Evolutionary conservation across 2,888 invertebrate genomes (phyloP), one percentile per base, ranked within the genome.

Genomic region (Hedya salicella): DNA sequence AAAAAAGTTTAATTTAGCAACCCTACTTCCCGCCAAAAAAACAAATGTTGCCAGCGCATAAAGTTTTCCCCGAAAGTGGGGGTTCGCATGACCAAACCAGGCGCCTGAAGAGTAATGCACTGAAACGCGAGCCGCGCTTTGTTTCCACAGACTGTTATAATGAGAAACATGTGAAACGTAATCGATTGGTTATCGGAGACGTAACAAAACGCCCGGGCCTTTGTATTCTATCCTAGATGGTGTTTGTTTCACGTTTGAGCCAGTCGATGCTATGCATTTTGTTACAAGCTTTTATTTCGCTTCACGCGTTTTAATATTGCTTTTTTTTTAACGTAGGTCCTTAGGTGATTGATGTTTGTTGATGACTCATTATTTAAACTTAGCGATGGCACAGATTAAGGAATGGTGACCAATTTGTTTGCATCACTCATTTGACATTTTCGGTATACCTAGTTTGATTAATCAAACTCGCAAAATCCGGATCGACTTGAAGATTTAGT

Each of bases 151-250:
- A 25, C 60, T 66, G 65, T 53, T 60, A 66, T 66, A 66, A 66
- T 66, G 66, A 66, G 66, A 66, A 66, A 61, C 66, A 61, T 61
- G 66, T 66, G 66, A 61, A 66, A 66, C 53, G 39, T 60, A 66
- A 66, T 66, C 66, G 66, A 66, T 66, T 53, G 66, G 65, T 30
- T 54, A 66, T 53, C 61, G 60, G 66, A 66, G 66, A 54, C 25
- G 66, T 54, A 66, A 66, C 61, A 30, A 44, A 40, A 66, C 53
- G 39, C 66, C 17, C 39, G 49, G 46, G 48, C 59, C 64, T 48
- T 54, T 36, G 66, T 48, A 54, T 54, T 66, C 66, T 66, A 66
- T 66, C 54, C 60, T 61, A 54, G 53, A 48, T 46, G 52, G 65
- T 53, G 60, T 66, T 64, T n/a, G 46, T 48, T 61, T 49, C 39